Evolutionary conservation across 2,797 vertebrate genomes (phyloP), one percentile per base, ranked within the genome.

Genomic region (Oophaga sylvatica): DNA sequence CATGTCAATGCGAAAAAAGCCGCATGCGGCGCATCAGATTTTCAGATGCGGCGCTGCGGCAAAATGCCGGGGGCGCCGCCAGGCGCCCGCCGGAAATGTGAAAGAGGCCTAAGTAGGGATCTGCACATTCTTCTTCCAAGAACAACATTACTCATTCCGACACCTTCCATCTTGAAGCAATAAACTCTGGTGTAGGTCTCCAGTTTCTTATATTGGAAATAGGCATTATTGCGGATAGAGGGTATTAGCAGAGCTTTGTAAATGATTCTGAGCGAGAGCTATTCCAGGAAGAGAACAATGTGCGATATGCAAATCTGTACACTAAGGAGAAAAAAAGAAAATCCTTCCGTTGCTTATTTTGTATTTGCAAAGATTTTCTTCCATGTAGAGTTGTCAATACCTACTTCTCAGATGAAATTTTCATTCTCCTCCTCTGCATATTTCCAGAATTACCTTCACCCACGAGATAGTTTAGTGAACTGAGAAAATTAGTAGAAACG

Each of bases 191-290:
- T 29, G 20, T 10, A 65, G 15, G 31, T 73, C 11, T 20, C 19
- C 3, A 45, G 35, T 73, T 73, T 73, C 45, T 73, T 73, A 73
- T 45, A 73, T 35, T 71, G 68, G 15, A 71, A 71, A 71, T 35
- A 19, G 68, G 16, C 16, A 35, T 45, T 10, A 59, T 59, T 59
- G 1, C 15, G 1, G 15, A 11, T 59, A 15, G 4, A 2, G 9
- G 16, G 35, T 41, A 45, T 45, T 73, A 45, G 35, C 70, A 20
- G 70, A 73, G 35, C 16, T 73, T 73, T 73, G 70, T 45, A 20
- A 41, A 71, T 41, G 22, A 31, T 35, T 19, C 70, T 22, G 70
- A 16, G 8, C 45, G 35, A 31, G 2, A 22, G 29, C 10, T 80
- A 13, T 80, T 63, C 60, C 59, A 15, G 35, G 17, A 78, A 62